phyloP scores from a whole-genome alignment of 2,888 invertebrate genomes.

The Dermolepida albohirtum region DNA sequence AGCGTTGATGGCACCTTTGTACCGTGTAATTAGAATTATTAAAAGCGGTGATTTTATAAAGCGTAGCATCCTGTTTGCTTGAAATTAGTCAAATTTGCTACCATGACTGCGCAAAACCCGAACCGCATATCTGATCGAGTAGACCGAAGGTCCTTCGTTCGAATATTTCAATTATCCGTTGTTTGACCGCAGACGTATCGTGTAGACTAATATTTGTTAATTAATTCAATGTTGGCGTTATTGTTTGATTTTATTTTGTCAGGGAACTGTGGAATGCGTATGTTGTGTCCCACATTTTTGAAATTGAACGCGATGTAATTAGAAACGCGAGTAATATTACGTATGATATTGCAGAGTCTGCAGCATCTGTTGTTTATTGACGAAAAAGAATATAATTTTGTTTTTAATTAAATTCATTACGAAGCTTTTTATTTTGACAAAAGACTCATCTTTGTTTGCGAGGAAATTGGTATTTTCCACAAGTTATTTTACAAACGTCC shows the following conservation, averaged over 20 bases:
- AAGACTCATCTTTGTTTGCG: too few relatives aligned
- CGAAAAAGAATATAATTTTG: too few relatives aligned
- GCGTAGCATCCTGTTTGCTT: background rate
- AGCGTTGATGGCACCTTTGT: background rate
- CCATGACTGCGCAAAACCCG: constrained; percentile 18
- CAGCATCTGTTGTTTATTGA: too few relatives aligned
- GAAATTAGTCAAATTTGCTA: constrained; percentile 17
- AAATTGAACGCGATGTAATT: too few relatives aligned
- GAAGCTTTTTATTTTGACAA: too few relatives aligned
- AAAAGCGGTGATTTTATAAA: constrained; percentile 8
- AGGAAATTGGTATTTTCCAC: too few relatives aligned
- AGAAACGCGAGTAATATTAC: too few relatives aligned
- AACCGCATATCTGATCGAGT: background rate
- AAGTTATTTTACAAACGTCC: too few relatives aligned
- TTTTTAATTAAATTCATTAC: too few relatives aligned
- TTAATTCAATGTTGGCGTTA: background rate
- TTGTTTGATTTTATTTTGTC: background rate
- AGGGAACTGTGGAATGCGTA: background rate
- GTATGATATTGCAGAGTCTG: too few relatives aligned
- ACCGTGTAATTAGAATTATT: constrained; percentile 1
- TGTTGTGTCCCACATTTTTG: too few relatives aligned
- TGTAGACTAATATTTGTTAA: constrained; percentile 17
- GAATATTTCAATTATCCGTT: constrained; percentile 14
- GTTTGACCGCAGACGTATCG: constrained; percentile 10
- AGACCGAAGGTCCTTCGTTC: constrained; percentile 6